phyloP scores from a whole-genome alignment of 2,113 vertebrate species.

The Synchiropus splendidus region DNA sequence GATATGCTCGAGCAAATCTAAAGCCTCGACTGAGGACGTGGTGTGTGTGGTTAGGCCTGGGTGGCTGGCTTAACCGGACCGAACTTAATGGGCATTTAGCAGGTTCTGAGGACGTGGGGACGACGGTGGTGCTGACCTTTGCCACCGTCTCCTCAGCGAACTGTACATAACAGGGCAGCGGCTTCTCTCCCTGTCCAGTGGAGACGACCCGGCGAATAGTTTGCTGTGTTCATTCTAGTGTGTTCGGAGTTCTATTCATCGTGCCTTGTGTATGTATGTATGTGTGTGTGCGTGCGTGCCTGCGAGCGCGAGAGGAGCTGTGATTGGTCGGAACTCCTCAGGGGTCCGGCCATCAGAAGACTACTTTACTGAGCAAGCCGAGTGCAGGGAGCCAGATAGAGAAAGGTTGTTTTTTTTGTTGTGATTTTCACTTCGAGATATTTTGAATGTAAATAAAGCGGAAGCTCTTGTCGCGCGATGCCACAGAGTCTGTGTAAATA shows the following conservation, averaged over 20 bases:
- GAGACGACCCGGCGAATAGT: slow-evolving; percentile 72
- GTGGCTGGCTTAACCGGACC: slow-evolving; percentile 21
- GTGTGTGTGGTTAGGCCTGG: slow-evolving; percentile 37
- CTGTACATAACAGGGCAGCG: slow-evolving; percentile 51
- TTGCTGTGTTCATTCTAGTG: slow-evolving; percentile 81
- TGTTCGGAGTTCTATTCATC: slow-evolving; percentile 95
- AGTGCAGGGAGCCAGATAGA: no score
- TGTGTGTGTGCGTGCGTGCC: slow-evolving; percentile 27
- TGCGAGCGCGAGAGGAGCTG: slow-evolving; percentile 28
- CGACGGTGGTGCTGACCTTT: slow-evolving; percentile 21
- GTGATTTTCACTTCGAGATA: slow-evolving; percentile 62
- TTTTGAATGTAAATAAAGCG: slow-evolving; percentile 97
- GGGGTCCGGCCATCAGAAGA: no score
- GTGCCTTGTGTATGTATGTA: slow-evolving; percentile 85
- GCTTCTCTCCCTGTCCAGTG: slow-evolving; percentile 61
- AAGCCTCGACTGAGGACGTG: slow-evolving; percentile 24
- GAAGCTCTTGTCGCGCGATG: slow-evolving; percentile 91
- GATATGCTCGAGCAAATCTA: slow-evolving; percentile 52
- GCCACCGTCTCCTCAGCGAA: slow-evolving; percentile 47
- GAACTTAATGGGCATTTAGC: slow-evolving; percentile 29
- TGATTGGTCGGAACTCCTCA: no score
- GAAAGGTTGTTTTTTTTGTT: no score
- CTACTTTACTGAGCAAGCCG: slow-evolving; percentile 72
- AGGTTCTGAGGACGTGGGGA: slow-evolving; percentile 19
- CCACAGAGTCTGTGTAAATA: slow-evolving; percentile 99